Base-by-base conservation (phyloP, 2,113 vertebrate species). In the Pseudorectes ferrugineus region DNA sequence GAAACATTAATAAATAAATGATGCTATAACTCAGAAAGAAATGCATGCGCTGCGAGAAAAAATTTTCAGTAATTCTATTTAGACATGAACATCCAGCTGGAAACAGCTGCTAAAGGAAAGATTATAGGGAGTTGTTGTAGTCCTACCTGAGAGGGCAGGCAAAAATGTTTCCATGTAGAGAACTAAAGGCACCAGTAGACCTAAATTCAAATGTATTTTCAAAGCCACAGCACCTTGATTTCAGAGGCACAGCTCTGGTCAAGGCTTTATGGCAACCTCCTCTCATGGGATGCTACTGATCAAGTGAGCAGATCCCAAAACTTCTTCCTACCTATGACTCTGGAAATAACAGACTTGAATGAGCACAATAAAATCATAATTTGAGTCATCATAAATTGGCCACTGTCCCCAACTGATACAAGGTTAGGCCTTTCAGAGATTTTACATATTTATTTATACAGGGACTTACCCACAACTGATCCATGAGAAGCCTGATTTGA, bases 291-390 rank as follows among this genome's bases (percentile, higher is more conserved):
- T 4, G 9, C 7, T 23, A 0, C 26, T 55, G 43, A 33, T 6
- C 17, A 73, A 15, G 29, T 12, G 2, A 62, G 12, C 9, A 71
- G 14, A 51, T 54, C n/a, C 31, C 31, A 45, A 45, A 79, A 20
- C 2, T 36, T 52, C 49, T 54, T 71, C 17, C n/a, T 58, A 5
- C 4, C 5, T 17, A 10, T 10, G 12, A 13, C 52, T 62, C 46
- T 40, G n/a, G 66, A 62, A 58, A 45, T 13, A 65, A 45, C 6
- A 13, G 1, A 24, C 4, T 18, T 33, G 0, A 15, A 40, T 5
- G 4, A 61, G 24, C 2, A 19, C 4, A 46, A n/a, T 11, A 31
- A 45, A n/a, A 11, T 2, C 2, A 5, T 12, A 8, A n/a, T 38
- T 74, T 42, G 26, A 43, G 54, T 51, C 5, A 19, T 43, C 24